Base-by-base conservation (phyloP, 2,113 vertebrate species). In the Erpornis zantholeuca region DNA sequence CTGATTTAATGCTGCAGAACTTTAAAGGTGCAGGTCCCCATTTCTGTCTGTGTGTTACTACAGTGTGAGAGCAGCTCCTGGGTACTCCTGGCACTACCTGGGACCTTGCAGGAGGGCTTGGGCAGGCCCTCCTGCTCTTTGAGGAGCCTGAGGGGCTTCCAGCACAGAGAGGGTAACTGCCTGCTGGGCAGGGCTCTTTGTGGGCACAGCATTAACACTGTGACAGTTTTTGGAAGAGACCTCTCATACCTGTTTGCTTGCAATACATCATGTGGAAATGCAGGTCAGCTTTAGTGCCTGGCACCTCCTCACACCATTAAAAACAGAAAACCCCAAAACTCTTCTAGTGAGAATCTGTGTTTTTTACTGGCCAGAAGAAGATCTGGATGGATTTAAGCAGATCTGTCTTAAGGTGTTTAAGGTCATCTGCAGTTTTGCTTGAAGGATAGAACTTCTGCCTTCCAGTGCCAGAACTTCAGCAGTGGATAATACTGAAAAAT, bases 1-100 rank as follows among this genome's bases (percentile, higher is more conserved):
- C 63, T 88, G 83, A 86, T 95, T 96, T 92, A 82, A 80, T 78
- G 63, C 95, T 83, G 63, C 22, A 50, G 47, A 90, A 86, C 80
- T 93, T 97, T 96, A 95, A 97, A 97, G 92, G 65, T 61, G 82
- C 73, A 96, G 84, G 29, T 94, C 60, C 56, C 57, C 33, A 15
- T 94, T 95, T 81, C 82, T 59, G 0, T 28, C 66, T 35, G 52
- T 24, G 38, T 73, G 18, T 21, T 16, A 22, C 12, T 50, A 1
- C 33, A 18, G 73, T 10, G 57, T 28, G 66, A 69, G 78, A 91
- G 25, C 61, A 54, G 72, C 56, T 77, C 23, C 81, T 6, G 38
- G 8, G 54, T 15, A 2, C 44, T 47, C 18, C 18, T 42, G 60
- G 22, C 49, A 11, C 31, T 14, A 0, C 10, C 63, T 38, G 69